Base-by-base conservation (phyloP, 2,888 invertebrate genomes). In the Volucella bombylans region DNA sequence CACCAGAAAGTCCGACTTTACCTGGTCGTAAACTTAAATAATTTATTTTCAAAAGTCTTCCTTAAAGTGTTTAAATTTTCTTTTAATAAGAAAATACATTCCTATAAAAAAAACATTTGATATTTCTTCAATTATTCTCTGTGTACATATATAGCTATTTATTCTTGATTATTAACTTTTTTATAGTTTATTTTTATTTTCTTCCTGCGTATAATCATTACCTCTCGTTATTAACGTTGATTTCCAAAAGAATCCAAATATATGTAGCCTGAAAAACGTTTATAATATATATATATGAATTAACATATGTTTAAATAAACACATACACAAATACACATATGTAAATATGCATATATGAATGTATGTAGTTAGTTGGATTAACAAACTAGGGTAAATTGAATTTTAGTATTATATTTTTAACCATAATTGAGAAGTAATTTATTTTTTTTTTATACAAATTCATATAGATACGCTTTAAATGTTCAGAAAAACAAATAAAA, bases 1-100 rank as follows among this genome's bases (percentile, higher is more conserved):
- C 89, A 39, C 90, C 90, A 15, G 91, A 91, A 69, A 92, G 91
- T 88, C 91, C 91, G 12, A 92, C 92, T 23, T 78, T 92, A 83
- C 91, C 92, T 11, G 87, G 90, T 82, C 89, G 91, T 65, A 91
- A 91, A 87, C 89, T 91, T 74, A 91, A 91, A 89, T 91, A 90
- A 89, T 87, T 41, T n/a, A n/a, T 49, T 31, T 50, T 39, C 49
- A 43, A 52, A 14, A 72, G 18, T 43, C 52, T 11, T 49, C 31
- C 39, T 41, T 47, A 41, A 31, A 52, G 31, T 50, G 18, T 59
- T 71, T 49, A 14, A 41, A 18, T 59, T 61, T 61, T 43, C 4
- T 72, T 74, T 76, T 45, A 38, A 18, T 59, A 38, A 49, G 61
- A 77, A 69, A 77, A 62, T 49, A 69, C 77, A 77, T 77, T 77